Evolutionary conservation across 2,888 invertebrate species (phyloP), one percentile per base, ranked within the genome.

Genomic region (Andrena dorsata): DNA sequence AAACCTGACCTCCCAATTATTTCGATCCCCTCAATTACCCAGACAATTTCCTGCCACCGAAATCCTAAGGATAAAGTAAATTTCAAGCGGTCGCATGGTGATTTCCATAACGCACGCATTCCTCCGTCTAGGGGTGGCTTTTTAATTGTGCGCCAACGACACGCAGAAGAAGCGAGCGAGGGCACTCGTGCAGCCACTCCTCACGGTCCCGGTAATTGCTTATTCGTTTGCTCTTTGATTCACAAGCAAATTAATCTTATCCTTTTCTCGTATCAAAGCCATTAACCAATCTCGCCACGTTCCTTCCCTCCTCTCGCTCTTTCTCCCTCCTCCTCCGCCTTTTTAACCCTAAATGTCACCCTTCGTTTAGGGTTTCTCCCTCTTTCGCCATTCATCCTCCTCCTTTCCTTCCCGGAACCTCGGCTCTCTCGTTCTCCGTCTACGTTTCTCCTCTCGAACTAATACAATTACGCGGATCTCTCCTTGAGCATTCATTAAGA

Each of bases 401-500:
- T 35, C 28, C 56, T 26, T n/a, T 56, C 51, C 60, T 74, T 49
- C 58, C 51, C n/a, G 20, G 32, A 53, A 68, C 6, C 28, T 26
- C 53, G 30, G 47, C 58, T 51, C 49, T 56, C 73, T 30, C 41
- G 35, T 13, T 63, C 23, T 51, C 61, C 61, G 66, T 41, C 47
- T 26, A 41, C 56, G 35, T 65, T 16, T 80, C 80, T 80, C 77
- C 90, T 89, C 90, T 90, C 90, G 87, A 91, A 91, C 90, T 92
- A 92, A 92, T 90, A 91, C 92, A 92, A 92, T 92, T 90, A 90
- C 88, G 80, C 84, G 76, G 83, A 86, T 80, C 90, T 90, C 88
- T 91, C 88, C 89, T 91, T 89, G 90, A 91, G 90, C 84, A 90
- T 92, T 92, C 92, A 90, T 93, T 92, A 92, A 92, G 91, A 83